Base-by-base conservation (phyloP, 2,797 vertebrate genomes). In the Buceros bicornis region DNA sequence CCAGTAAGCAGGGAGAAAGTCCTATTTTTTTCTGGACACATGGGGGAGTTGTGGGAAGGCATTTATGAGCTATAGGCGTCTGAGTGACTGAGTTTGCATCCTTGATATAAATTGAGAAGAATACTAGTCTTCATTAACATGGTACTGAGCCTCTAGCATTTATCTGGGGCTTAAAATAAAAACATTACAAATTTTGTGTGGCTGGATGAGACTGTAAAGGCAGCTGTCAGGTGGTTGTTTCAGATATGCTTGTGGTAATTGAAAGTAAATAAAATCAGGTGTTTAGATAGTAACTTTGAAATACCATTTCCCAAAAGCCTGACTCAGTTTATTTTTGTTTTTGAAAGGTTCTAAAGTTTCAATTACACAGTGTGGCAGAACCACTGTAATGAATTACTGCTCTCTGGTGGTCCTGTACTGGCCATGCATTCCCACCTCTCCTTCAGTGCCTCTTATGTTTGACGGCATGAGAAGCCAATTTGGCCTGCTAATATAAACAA, bases 31-130 rank as follows among this genome's bases (percentile, higher is more conserved):
- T 91, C 82, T 93, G 94, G 50, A 95, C 96, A 91, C 96, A 94
- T 88, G 91, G 93, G 96, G 96, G 96, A 97, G 95, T 94, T 93
- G 94, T 95, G 93, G 65, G 91, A 97, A 95, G 95, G 45, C 61
- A 64, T 95, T 95, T 94, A 78, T 88, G 85, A 95, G 43, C 58
- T 67, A 21, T 74, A 26, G 5, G 50, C 16, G 31, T 88, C 65
- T 25, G 42, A 92, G 48, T 65, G 82, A 86, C 90, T 90, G 93
- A 71, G 72, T 78, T 90, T 94, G 65, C 50, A 43, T 78, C 54
- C 42, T 81, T 83, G 16, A 21, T 81, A 40, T 81, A 65, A 78
- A 78, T 43, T 67, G 61, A n/a, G 71, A 82, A 48, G 69, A 87
- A 50, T 66, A 62, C 48, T 56, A 64, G 45, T 33, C 33, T 83